Evolutionary conservation across 1,140 invertebrate genomes (phyloP), one percentile per base, ranked within the genome.

Genomic region (Drosophila punjabiensis): DNA sequence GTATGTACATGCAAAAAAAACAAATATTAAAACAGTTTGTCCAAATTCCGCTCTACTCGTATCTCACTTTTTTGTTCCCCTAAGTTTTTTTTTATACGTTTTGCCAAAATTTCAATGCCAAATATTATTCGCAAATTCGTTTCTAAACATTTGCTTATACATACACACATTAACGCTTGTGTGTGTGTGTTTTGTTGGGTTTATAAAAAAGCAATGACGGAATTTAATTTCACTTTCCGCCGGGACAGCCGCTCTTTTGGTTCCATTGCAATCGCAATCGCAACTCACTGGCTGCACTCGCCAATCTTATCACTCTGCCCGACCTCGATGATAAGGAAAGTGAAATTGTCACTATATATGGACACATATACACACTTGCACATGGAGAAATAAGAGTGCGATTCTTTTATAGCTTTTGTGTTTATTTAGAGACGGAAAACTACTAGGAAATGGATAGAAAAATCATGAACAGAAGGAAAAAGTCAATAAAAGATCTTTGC

Each of bases 291-390:
- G 74, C 70, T 89, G 85, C 86, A 91, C 32, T 70, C 79, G 50
- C 56, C 64, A 89, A 86, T 89, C 86, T 88, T 88, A 88, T 90
- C 85, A 82, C 30, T 60, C 11, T 18, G 47, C 45, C 13, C 63
- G 81, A 88, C 67, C 77, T 76, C 64, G 71, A 68, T 89, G 86
- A 90, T 90, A 90, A 90, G 64, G 73, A 90, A 90, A 90, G 86
- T 90, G 86, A 90, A 90, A 90, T 78, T 68, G 24, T 59, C 35
- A 24, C 53, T 14, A 69, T 43, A 60, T 60, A n/a, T 39, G 52
- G 20, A 33, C 11, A 24, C 20, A 74, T 11, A 37, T 3, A 55
- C 14, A 45, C 32, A 1, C n/a, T 8, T 56, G 8, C 18, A 56
- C 18, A 2, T 24, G 2, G 33, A 37, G 8, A 37, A 56, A 37